A percentile compares a stretch with the other conserved stretches of the same genome.
phyloP scores from a whole-genome alignment of 2,797 vertebrate genomes.

The Parauchenoglanis punctatus region DNA sequence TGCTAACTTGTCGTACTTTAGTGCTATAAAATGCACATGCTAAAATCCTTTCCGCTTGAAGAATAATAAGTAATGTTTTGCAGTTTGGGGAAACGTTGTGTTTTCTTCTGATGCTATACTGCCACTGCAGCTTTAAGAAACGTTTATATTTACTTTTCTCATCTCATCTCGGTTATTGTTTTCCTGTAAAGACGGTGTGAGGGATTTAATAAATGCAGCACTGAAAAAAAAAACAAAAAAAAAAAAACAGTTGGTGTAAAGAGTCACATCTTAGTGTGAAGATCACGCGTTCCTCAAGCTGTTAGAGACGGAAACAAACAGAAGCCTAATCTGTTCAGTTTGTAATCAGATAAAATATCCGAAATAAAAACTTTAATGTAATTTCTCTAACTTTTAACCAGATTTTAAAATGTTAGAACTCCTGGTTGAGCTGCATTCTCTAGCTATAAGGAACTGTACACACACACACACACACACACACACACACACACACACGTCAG shows the following conservation, averaged over 20 bases:
- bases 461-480: conserved; percentile 1
- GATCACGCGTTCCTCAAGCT: no score
- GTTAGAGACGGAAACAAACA: background rate
- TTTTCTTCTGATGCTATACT: background rate
- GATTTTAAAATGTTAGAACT: no score
- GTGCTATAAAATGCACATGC: background rate
- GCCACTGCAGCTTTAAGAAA: background rate
- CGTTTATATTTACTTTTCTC: background rate
- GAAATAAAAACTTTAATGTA: background rate
- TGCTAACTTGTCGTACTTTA: background rate
- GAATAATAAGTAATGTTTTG: background rate
- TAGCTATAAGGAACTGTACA: background rate
- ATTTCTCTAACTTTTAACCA: background rate
- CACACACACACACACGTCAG: background rate
- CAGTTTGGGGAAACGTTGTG: background rate
- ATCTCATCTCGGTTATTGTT: background rate
- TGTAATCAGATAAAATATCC: background rate
- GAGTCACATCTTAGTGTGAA: background rate
- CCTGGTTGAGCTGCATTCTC: background rate
- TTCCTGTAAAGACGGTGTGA: background rate
- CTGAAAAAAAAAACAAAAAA: background rate
- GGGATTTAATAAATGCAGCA: background rate
- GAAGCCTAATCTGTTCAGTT: background rate
- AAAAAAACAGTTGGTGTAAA: background rate
- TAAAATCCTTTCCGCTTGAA: background rate